Evolutionary conservation across 1,140 invertebrate genomes (phyloP).

Genomic region (Schmidtea mediterranea): DNA sequence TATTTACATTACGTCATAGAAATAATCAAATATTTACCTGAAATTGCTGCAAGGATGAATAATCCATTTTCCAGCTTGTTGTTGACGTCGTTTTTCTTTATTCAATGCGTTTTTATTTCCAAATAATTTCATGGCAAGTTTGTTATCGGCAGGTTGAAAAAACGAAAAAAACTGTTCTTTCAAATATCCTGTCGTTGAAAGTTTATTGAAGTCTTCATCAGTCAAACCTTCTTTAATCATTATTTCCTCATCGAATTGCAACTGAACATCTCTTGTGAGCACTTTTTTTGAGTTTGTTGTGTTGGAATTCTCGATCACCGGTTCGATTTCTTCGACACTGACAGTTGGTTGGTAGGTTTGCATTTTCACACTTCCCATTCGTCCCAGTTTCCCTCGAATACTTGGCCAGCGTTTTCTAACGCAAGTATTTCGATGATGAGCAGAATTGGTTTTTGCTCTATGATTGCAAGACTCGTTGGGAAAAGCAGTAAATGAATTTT

Average conservation of each 20-base stretch:
- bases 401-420: background rate
- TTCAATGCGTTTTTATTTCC: conserved; percentile 27
- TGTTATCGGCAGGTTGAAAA: conserved; percentile 29
- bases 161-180: conserved; percentile 25
- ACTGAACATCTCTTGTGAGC: no score
- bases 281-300: no score
- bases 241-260: no score
- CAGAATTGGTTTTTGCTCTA: no score
- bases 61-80: conserved; percentile 24
- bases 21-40: background rate
- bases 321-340: no score
- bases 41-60: conserved; percentile 23
- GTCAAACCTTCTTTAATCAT: no score
- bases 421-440: no score
- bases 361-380: background rate
- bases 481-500: no score
- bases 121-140: conserved; percentile 29
- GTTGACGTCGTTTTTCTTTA: conserved; percentile 26
- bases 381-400: background rate
- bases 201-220: background rate
- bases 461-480: no score
- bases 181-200: conserved; percentile 8
- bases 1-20: no score
- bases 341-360: no score
- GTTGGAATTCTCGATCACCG: no score